A percentile compares a stretch with the other conserved stretches of the same genome.
Conservation (phyloP, 2,888 invertebrate genomes). For the Orthosia cruda region DNA sequence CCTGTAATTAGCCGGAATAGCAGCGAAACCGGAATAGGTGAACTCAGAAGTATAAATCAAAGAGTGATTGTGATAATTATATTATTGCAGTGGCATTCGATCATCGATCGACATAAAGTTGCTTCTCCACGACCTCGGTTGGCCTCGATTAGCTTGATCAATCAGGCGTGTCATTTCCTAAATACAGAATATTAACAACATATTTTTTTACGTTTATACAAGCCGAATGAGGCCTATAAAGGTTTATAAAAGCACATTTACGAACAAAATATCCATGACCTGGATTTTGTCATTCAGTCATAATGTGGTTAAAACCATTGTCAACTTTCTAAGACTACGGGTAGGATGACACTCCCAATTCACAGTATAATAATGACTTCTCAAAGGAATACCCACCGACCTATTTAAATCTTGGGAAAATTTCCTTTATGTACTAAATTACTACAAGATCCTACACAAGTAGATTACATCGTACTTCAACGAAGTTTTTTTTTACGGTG, state of each 20-base stretch:
- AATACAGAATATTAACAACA: conserved; percentile 1
- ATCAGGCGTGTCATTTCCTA: background rate
- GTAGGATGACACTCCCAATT: conserved; percentile 39
- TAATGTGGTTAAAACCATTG: conserved; percentile 27
- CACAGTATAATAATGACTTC: conserved; percentile 20
- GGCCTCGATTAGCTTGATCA: background rate
- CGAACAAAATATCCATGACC: conserved; percentile 33
- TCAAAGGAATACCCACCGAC: conserved; percentile 9
- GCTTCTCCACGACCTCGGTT: background rate
- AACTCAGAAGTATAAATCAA: conserved; percentile 21
- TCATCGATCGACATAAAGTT: background rate
- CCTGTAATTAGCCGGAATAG: conserved; percentile 1
- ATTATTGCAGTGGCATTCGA: background rate
- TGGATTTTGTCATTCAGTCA: conserved; percentile 13
- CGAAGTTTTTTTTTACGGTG: no score
- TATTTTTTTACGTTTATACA: background rate
- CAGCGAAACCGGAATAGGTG: conserved; percentile 6
- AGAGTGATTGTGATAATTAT: conserved; percentile 21
- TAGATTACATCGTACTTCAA: conserved; percentile 3
- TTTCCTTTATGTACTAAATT: conserved; percentile 5
- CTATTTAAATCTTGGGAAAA: conserved; percentile 29
- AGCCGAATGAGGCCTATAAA: background rate
- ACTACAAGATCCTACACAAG: conserved; percentile 9
- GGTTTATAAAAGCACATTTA: conserved; percentile 3
- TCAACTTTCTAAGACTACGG: conserved; percentile 21